Base-by-base conservation (phyloP, 2,113 vertebrate genomes). In the Albula goreensis region DNA sequence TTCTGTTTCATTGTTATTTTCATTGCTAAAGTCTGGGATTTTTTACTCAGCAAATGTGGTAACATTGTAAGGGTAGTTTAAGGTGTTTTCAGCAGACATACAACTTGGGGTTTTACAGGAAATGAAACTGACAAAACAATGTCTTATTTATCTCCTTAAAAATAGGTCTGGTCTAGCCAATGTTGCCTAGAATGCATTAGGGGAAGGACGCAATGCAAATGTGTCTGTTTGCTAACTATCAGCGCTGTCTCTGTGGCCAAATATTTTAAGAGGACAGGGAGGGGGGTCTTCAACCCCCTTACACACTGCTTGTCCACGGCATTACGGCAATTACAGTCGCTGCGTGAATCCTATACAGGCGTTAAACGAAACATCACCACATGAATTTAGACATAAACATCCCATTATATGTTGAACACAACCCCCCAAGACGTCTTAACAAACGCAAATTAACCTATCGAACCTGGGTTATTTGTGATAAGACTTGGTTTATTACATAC, bases 321-420 rank as follows among this genome's bases (percentile, higher is more conserved):
- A 93, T 94, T 90, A 88, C 95, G 93, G 91, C 94, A 96, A 97
- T 96, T 92, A 89, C 92, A 88, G 80, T 91, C 96, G 86, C 97
- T 95, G 96, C 96, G 90, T 94, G 96, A 94, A 92, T 91, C 86
- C 93, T 93, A 89, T 87, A 87, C 92, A 91, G 90, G 93, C 93
- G 91, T 90, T 89, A 94, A 96, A 93, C 92, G 94, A 96, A 95
- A 94, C 96, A 93, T 90, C 92, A 95, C 96, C 96, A 93, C 94
- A 90, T 85, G 94, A 94, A 95, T 96, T 95, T 95, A 94, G 93
- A 95, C 93, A 94, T 93, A 96, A 96, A 95, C 96, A 95, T 90
- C 89, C 88, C 92, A 89, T 92, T 92, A 92, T 86, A 85, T 88
- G 90, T 91, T 90, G 91, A 92, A 96, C 93, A 95, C 95, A 91